Conservation (phyloP, 2,888 invertebrate species). For the Zeuzera pyrina region DNA sequence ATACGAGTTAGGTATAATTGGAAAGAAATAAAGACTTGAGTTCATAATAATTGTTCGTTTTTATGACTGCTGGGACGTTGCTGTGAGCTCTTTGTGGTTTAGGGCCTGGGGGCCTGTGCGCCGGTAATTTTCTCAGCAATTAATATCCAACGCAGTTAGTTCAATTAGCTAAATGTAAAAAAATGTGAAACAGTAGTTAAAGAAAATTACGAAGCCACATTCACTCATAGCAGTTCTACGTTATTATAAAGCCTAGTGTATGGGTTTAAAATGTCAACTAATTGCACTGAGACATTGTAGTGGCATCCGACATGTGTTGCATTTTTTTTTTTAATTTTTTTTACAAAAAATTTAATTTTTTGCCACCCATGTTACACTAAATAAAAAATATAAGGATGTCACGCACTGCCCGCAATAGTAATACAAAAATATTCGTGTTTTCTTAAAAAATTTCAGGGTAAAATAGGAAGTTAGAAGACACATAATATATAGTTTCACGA, state of each 20-base stretch:
- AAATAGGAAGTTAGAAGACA: too few relatives aligned
- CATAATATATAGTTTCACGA: too few relatives aligned
- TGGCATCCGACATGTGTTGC: constrained; percentile 30
- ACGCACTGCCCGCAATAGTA: too few relatives aligned
- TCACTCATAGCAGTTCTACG: constrained; percentile 38
- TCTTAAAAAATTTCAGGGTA: too few relatives aligned
- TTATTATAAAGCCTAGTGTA: constrained; percentile 26
- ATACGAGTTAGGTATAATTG: constrained; percentile 32
- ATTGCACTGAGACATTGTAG: constrained; percentile 36
- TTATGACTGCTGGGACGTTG: constrained; percentile 38
- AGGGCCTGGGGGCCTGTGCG: constrained; percentile 41
- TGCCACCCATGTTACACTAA: too few relatives aligned
- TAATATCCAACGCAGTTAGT: constrained; percentile 52
- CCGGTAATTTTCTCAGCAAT: constrained; percentile 64
- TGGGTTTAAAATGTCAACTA: constrained; percentile 34
- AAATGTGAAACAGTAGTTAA: constrained; percentile 51
- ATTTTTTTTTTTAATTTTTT: not conserved
- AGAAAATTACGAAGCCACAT: constrained; percentile 43
- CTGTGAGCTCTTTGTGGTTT: constrained; percentile 48
- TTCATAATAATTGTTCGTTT: constrained; percentile 54
- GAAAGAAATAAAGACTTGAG: constrained; percentile 40
- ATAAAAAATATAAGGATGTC: too few relatives aligned
- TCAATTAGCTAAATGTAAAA: constrained; percentile 59
- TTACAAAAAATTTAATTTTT: too few relatives aligned
- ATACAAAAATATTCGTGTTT: too few relatives aligned